Percentiles rank a stretch among this genome's conserved stretches.
phyloP scores from a whole-genome alignment of 2,888 invertebrate genomes.

The Sminthurinus aureus region DNA sequence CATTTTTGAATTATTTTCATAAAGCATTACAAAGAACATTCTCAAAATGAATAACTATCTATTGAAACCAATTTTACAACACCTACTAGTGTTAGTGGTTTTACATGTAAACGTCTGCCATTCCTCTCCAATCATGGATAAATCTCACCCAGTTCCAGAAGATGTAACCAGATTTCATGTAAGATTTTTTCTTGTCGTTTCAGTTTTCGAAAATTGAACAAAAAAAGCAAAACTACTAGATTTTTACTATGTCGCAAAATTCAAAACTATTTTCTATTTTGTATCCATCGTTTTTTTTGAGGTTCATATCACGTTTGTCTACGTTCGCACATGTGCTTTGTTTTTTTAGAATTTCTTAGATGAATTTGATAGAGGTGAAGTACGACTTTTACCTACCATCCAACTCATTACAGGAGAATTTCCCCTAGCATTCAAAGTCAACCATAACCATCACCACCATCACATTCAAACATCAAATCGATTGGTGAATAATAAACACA shows the following conservation, averaged over 20 bases:
- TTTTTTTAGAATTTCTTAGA: conserved; percentile 27
- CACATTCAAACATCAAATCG: background rate
- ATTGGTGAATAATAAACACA: background rate
- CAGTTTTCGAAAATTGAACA: background rate
- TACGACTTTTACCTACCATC: conserved; percentile 8
- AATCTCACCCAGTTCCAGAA: background rate
- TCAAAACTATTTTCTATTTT: no score
- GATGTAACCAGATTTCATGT: conserved; percentile 18
- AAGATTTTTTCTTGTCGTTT: no score
- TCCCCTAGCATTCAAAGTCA: conserved; percentile 6
- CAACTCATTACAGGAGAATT: conserved; percentile 17
- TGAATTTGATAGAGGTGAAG: conserved; percentile 13
- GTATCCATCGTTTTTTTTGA: background rate
- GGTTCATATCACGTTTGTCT: background rate
- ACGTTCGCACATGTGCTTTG: background rate
- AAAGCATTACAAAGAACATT: background rate
- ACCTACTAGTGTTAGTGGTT: background rate
- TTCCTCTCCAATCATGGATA: background rate
- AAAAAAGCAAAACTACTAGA: background rate
- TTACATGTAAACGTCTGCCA: background rate
- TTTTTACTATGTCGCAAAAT: no score
- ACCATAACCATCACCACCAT: background rate
- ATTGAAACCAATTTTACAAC: background rate
- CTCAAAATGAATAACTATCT: background rate
- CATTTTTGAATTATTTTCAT: background rate